These are phyloP conservation scores for Astreopora myriophthalma DNA, from an alignment of 64 coral and sea anemone species.

Conservation along the genomic window DNA sequence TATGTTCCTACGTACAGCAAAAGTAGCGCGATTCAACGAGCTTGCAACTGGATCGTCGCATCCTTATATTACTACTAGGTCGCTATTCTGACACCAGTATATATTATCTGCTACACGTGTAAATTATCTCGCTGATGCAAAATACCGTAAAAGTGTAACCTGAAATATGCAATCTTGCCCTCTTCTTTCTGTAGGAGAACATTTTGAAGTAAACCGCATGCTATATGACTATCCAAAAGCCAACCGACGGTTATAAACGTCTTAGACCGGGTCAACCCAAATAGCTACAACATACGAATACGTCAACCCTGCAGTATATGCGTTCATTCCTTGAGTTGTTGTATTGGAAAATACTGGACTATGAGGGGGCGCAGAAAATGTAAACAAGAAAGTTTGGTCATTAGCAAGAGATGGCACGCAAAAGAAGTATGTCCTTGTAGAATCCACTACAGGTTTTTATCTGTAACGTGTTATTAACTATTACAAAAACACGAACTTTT, in stretches of 20 bases:
- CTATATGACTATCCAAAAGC: background rate
- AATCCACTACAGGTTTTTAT: too few relatives aligned
- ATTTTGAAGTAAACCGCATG: background rate
- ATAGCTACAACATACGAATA: background rate
- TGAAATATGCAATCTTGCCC: background rate
- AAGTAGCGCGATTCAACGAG: too few relatives aligned
- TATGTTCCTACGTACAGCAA: background rate
- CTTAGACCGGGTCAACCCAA: background rate
- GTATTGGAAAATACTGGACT: slow-evolving; percentile 7
- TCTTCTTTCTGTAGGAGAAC: background rate
- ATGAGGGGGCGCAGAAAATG: background rate
- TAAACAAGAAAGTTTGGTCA: background rate
- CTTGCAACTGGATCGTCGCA: too few relatives aligned
- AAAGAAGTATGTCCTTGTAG: background rate
- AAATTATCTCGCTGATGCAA: background rate
- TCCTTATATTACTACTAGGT: background rate
- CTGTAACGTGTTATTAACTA: too few relatives aligned
- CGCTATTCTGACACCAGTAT: background rate
- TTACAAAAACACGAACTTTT: too few relatives aligned
- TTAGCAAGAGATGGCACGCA: background rate
- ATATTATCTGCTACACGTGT: background rate
- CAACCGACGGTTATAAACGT: background rate
- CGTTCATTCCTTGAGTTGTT: background rate
- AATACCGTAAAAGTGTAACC: background rate
- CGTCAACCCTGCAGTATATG: too few relatives aligned